phyloP scores from a whole-genome alignment of 2,113 vertebrate genomes.

The Cricetomys ansorgei region DNA sequence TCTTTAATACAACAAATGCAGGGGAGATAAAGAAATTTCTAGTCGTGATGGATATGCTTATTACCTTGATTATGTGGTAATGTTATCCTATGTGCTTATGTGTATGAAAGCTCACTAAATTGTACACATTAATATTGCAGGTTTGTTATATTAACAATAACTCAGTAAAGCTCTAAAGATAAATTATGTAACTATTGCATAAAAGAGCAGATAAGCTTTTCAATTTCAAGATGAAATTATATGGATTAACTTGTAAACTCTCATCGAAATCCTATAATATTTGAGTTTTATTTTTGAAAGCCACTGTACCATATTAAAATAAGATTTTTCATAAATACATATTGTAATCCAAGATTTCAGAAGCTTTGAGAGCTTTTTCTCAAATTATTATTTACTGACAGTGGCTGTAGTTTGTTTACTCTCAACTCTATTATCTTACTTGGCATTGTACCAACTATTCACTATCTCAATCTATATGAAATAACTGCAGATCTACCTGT shows the following conservation, averaged over 20 bases:
- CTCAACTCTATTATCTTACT: neutral
- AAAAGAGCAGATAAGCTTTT: conserved; percentile 63
- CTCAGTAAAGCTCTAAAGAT: neutral
- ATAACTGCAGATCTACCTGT: neutral
- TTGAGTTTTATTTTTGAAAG: conserved; percentile 11
- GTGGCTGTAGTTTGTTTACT: neutral
- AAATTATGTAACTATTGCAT: neutral
- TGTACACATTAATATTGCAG: neutral
- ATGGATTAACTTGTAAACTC: neutral
- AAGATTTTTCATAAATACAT: neutral
- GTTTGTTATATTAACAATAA: neutral
- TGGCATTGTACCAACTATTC: neutral
- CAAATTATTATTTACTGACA: neutral
- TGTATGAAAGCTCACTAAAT: neutral
- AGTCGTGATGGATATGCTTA: neutral
- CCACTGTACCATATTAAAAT: conserved; percentile 69
- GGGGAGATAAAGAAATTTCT: neutral
- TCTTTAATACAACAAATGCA: neutral
- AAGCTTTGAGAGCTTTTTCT: neutral
- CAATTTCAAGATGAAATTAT: neutral
- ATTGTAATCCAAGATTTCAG: conserved; percentile 28
- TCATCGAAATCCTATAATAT: conserved; percentile 30
- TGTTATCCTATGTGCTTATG: neutral
- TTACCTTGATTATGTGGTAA: neutral
- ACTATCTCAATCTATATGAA: neutral